phyloP scores from a whole-genome alignment of 2,888 invertebrate species.

The Agonum fuliginosum region DNA sequence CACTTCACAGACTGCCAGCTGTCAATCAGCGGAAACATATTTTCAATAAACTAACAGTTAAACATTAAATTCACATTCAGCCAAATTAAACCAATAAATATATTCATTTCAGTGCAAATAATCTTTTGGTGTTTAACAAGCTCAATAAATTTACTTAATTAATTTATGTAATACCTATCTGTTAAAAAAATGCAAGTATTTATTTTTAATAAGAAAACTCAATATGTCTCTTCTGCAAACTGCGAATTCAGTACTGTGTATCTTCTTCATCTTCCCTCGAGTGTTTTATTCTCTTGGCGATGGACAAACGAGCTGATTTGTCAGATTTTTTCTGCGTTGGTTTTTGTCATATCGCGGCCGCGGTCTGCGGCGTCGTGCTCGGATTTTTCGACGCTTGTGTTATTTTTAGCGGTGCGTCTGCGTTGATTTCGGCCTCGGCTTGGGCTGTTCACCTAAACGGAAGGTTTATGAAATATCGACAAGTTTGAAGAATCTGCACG shows the following conservation, averaged over 20 bases:
- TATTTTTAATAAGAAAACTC: neutral
- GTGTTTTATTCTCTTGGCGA: conserved; percentile 11
- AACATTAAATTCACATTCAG: too few relatives aligned
- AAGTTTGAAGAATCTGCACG: neutral
- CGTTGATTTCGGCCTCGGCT: neutral
- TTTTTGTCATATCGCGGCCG: neutral
- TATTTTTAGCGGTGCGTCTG: conserved; percentile 1
- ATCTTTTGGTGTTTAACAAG: too few relatives aligned
- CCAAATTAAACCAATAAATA: too few relatives aligned
- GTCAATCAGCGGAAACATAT: too few relatives aligned
- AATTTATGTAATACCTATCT: too few relatives aligned
- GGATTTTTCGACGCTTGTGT: neutral
- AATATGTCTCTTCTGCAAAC: neutral
- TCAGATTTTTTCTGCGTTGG: neutral
- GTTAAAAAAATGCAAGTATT: too few relatives aligned
- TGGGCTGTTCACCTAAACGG: conserved; percentile 32
- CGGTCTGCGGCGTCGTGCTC: neutral
- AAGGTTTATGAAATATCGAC: conserved; percentile 25
- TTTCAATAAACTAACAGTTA: too few relatives aligned
- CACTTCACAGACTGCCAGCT: too few relatives aligned
- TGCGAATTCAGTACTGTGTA: neutral
- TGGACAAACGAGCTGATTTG: conserved; percentile 21
- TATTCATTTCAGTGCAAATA: too few relatives aligned
- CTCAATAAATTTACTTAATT: too few relatives aligned
- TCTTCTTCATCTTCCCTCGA: neutral